phyloP scores from a whole-genome alignment of 2,888 invertebrate species.

The Microctonus brassicae region DNA sequence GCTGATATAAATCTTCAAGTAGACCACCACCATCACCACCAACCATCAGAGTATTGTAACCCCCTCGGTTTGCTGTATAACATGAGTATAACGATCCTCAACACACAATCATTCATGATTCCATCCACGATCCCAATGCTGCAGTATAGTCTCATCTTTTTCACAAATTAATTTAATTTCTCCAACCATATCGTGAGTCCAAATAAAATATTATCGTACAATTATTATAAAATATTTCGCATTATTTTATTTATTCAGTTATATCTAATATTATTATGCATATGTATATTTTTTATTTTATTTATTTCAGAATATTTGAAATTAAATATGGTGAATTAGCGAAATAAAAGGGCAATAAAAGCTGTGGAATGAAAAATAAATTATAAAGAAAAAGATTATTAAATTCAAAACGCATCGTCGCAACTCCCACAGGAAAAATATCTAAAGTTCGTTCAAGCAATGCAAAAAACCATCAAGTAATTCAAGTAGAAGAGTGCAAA shows the following conservation, averaged over 20 bases:
- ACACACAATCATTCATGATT: conserved; percentile 3
- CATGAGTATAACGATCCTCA: conserved; percentile 27
- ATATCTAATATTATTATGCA: too few species aligned
- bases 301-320: conserved; percentile 27
- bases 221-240: not conserved
- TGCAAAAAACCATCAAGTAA: conserved; percentile 19
- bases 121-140: not conserved
- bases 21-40: conserved; percentile 19
- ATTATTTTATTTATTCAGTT: not conserved
- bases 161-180: not conserved
- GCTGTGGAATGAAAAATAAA: not conserved
- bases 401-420: conserved; percentile 1
- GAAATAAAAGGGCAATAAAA: too few species aligned
- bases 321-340: too few species aligned
- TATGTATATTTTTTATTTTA: not conserved
- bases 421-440: not conserved
- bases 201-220: not conserved
- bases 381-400: not conserved
- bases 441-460: conserved; percentile 5
- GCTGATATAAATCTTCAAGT: conserved; percentile 46
- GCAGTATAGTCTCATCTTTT: not conserved
- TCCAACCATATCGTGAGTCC: not conserved
- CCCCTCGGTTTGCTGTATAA: conserved; percentile 11
- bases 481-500: not conserved
- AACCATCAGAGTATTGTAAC: conserved; percentile 17